A percentile compares a stretch with the other conserved stretches of the same genome.
These are phyloP conservation scores for Temnothorax longispinosus DNA, from an alignment of 1,140 invertebrate species.

Conservation along the genomic window DNA sequence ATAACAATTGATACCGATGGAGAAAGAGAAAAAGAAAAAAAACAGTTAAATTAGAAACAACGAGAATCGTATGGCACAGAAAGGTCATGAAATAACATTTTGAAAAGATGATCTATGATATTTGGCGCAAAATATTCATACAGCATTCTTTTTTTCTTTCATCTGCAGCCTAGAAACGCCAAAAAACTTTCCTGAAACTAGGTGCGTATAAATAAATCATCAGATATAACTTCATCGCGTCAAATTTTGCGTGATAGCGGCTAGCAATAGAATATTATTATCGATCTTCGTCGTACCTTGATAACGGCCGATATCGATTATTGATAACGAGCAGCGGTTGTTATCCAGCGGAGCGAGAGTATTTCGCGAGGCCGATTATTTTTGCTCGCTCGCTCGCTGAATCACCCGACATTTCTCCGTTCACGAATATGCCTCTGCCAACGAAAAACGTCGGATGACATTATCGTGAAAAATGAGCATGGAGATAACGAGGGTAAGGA, in stretches of 20 bases:
- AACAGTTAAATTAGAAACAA: neutral
- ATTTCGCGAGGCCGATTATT: slow-evolving; percentile 62
- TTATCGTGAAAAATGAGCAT: slow-evolving; percentile 69
- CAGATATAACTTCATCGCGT: neutral
- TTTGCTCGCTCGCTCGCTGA: slow-evolving; percentile 45
- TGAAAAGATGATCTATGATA: neutral
- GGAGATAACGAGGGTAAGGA: slow-evolving; percentile 63
- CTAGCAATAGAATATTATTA: neutral
- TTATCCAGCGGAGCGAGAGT: slow-evolving; percentile 15
- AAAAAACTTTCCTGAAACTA: neutral
- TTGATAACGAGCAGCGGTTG: slow-evolving; percentile 18
- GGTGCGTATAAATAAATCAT: neutral
- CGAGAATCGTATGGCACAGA: neutral
- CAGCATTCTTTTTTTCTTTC: neutral
- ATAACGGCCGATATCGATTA: slow-evolving; percentile 46
- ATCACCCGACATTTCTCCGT: slow-evolving; percentile 65
- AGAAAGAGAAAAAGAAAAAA: too few relatives aligned
- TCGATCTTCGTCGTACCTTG: neutral
- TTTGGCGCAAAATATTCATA: neutral
- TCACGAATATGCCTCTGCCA: slow-evolving; percentile 60
- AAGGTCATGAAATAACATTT: neutral
- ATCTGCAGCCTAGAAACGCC: neutral
- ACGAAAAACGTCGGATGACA: slow-evolving; percentile 46
- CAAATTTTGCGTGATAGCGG: neutral
- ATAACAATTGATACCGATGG: neutral